Evolutionary conservation across 2,888 invertebrate species (phyloP).

Genomic region (Diarsia rubi): DNA sequence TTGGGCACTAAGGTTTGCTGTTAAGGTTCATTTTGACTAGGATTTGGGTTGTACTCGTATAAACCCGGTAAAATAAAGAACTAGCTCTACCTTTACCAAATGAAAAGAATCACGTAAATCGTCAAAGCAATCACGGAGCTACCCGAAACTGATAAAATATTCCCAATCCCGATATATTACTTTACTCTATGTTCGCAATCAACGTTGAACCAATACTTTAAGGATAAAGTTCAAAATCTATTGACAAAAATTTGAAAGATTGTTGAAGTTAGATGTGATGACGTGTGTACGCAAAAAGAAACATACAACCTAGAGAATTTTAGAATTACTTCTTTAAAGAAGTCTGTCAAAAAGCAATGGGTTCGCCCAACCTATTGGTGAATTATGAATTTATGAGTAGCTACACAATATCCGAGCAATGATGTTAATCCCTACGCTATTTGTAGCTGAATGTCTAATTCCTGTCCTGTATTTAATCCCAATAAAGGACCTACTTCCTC

Average conservation of each 20-base stretch:
- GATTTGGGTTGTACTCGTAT: no score
- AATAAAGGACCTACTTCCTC: slow-evolving; percentile 1
- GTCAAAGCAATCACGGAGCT: background rate
- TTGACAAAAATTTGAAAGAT: no score
- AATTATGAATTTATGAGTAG: background rate
- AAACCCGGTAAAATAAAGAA: no score
- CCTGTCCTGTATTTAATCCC: background rate
- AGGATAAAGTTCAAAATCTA: no score
- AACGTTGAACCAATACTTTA: no score
- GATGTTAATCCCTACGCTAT: background rate
- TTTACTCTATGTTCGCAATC: no score
- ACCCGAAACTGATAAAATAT: no score
- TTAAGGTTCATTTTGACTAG: background rate
- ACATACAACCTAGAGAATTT: background rate
- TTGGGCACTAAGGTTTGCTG: background rate
- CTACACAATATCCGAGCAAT: background rate
- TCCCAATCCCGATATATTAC: no score
- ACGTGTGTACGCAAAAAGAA: background rate
- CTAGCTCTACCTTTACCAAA: background rate
- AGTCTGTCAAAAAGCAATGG: background rate
- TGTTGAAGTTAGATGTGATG: no score
- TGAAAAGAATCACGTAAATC: background rate
- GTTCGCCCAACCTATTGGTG: background rate
- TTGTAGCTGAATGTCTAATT: background rate
- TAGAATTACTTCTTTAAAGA: background rate